Base-by-base conservation (phyloP, 2,113 vertebrate species). In the Toxotes jaculatrix region DNA sequence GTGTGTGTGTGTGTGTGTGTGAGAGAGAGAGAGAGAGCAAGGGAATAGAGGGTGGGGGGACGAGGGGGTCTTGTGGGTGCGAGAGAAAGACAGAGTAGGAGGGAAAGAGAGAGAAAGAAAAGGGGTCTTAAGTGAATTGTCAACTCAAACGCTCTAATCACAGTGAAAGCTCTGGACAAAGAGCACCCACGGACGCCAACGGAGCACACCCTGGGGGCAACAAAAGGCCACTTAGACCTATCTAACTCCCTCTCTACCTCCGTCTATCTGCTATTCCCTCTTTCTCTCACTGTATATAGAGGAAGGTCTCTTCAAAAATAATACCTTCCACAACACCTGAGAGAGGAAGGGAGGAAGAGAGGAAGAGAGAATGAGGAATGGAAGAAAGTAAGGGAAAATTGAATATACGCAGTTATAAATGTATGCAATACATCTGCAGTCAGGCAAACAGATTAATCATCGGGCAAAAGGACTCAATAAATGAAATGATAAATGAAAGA, bases 111-210 rank as follows among this genome's bases (percentile, higher is more conserved):
- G 43, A 66, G 63, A 75, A 9, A 77, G 62, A 89, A 86, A 84
- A 70, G 61, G 69, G 79, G 89, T 87, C 85, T 93, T 97, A 97
- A 98, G 97, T 97, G 96, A 99, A 97, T 97, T 96, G 91, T 93
- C 95, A 95, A 96, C 96, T 96, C 94, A 96, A 97, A 96, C 92
- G 96, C 96, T 96, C 96, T 97, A 98, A 98, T 98, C 97, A 97
- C 93, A 96, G 95, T 97, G 97, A 98, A 98, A 98, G 97, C 96
- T 94, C 88, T 81, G 96, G 96, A 97, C 96, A 96, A 96, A 96
- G 96, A 95, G 95, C 88, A 89, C 90, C 80, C 95, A 95, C 84
- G 91, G 95, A 95, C 95, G 78, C 93, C 95, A 94, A 93, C 94
- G 92, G 94, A 94, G 94, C 90, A 94, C 95, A 95, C 95, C 96